phyloP scores from a whole-genome alignment of 2,888 invertebrate species.

The Pediacus dermestoides region DNA sequence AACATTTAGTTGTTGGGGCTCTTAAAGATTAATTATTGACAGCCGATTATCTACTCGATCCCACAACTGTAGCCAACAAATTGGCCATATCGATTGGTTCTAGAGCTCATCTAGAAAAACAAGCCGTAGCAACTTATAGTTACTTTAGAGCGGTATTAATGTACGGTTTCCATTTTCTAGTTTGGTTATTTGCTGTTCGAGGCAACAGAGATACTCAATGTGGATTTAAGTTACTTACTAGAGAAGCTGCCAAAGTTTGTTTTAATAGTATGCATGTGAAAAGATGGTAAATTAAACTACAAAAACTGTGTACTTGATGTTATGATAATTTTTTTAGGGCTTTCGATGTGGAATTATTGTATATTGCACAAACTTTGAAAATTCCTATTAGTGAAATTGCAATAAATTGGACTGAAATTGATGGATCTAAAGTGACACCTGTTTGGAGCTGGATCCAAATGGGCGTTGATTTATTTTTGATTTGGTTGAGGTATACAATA shows the following conservation, averaged over 20 bases:
- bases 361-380: slow-evolving; percentile 80
- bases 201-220: slow-evolving; percentile 95
- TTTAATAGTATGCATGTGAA: slow-evolving; percentile 92
- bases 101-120: slow-evolving; percentile 90
- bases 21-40: slow-evolving; percentile 39
- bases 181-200: slow-evolving; percentile 89
- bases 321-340: slow-evolving; percentile 63
- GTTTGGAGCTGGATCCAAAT: slow-evolving; percentile 97
- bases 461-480: slow-evolving; percentile 87
- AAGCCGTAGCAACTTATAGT: slow-evolving; percentile 80
- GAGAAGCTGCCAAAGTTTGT: slow-evolving; percentile 72
- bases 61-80: slow-evolving; percentile 50
- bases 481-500: slow-evolving; percentile 85
- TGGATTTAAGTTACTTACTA: slow-evolving; percentile 93
- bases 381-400: slow-evolving; percentile 86
- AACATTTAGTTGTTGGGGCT: too few species aligned
- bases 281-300: slow-evolving; percentile 71
- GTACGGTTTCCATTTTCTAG: slow-evolving; percentile 95
- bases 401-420: slow-evolving; percentile 95
- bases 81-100: slow-evolving; percentile 84
- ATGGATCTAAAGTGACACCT: slow-evolving; percentile 86
- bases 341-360: slow-evolving; percentile 96
- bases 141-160: slow-evolving; percentile 83
- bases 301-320: slow-evolving; percentile 5
- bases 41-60: slow-evolving; percentile 55